A percentile compares a stretch with the other conserved stretches of the same genome.
Conservation (phyloP, 2,888 invertebrate species). For the Stomorhina lunata region DNA sequence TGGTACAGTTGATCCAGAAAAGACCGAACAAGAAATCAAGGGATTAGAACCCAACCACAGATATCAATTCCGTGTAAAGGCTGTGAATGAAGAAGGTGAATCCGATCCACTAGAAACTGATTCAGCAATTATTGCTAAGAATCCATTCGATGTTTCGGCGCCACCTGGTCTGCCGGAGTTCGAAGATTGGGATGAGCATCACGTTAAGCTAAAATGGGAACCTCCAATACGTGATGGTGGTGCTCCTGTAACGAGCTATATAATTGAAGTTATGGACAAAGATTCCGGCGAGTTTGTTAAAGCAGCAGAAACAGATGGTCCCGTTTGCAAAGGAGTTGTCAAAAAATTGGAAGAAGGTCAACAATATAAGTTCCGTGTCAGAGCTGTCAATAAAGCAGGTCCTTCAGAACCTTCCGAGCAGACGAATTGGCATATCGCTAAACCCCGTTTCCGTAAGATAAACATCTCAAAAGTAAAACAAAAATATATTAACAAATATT, state of each 20-base stretch:
- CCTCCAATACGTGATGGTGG: conserved; percentile 94
- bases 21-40: conserved; percentile 88
- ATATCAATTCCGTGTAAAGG: conserved; percentile 98
- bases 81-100: conserved; percentile 97
- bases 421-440: conserved; percentile 94
- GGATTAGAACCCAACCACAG: conserved; percentile 97
- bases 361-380: conserved; percentile 95
- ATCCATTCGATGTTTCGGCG: conserved; percentile 95
- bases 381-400: conserved; percentile 98
- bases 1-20: conserved; percentile 89
- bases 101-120: conserved; percentile 97
- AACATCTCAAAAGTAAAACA: no score
- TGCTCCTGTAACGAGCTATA: conserved; percentile 95
- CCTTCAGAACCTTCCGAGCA: conserved; percentile 94
- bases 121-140: conserved; percentile 94
- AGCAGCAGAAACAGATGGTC: conserved; percentile 91
- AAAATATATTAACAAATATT: conserved; percentile 13
- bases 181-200: conserved; percentile 94
- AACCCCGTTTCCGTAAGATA: conserved; percentile 90
- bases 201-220: conserved; percentile 94
- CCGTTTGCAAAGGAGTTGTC: conserved; percentile 91
- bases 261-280: conserved; percentile 95
- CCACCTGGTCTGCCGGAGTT: conserved; percentile 95
- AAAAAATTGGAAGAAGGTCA: conserved; percentile 95
- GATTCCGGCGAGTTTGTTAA: conserved; percentile 91